Evolutionary conservation across 2,888 invertebrate species (phyloP).

Genomic region (Amiota communis): DNA sequence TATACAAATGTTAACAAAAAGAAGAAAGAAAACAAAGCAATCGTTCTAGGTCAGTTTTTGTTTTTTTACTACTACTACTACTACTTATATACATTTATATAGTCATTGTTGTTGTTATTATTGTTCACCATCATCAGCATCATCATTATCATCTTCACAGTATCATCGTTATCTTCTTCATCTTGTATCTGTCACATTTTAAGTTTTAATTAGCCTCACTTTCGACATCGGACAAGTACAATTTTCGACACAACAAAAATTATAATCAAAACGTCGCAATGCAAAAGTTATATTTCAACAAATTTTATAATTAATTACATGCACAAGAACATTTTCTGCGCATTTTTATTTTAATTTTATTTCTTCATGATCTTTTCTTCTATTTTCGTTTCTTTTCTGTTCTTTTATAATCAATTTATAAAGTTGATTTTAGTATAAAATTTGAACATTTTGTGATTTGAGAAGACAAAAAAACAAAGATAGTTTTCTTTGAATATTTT

Average conservation of each 20-base stretch:
- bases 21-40: too few species aligned
- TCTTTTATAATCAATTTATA: too few species aligned
- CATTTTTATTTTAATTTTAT: neutral
- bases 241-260: conserved; percentile 12
- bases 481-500: too few species aligned
- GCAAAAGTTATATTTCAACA: conserved; percentile 48
- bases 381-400: neutral
- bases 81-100: neutral
- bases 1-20: too few species aligned
- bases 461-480: too few species aligned
- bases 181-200: conserved; percentile 40
- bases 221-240: conserved; percentile 26
- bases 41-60: conserved; percentile 53
- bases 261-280: conserved; percentile 42
- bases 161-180: neutral
- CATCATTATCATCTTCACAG: too few species aligned
- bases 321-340: conserved; percentile 44
- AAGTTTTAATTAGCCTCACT: conserved; percentile 60
- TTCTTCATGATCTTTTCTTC: too few species aligned
- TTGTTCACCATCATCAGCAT: neutral
- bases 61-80: too few species aligned
- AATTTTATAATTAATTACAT: conserved; percentile 63
- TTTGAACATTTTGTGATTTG: too few species aligned
- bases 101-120: conserved; percentile 6
- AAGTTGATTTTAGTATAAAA: too few species aligned